Percentiles rank a stretch among this genome's conserved stretches.
These are phyloP conservation scores for Dynastes grantii DNA, from an alignment of 2,888 invertebrate genomes.

Conservation along the genomic window DNA sequence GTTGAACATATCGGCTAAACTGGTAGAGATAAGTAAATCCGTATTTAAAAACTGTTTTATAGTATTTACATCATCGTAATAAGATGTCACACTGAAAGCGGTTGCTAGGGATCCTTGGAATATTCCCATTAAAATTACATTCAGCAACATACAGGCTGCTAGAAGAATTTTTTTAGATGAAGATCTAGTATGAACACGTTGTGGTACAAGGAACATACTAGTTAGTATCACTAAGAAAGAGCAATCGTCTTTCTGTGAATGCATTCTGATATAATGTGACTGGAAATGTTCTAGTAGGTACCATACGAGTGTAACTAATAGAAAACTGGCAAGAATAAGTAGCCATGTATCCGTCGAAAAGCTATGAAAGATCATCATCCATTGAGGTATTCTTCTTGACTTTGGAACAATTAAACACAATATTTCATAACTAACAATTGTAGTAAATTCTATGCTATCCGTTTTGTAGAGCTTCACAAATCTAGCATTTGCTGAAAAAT, in stretches of 20 bases:
- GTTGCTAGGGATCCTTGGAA: constrained; percentile 70
- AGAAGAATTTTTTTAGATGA: constrained; percentile 61
- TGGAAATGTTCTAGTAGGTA: constrained; percentile 16
- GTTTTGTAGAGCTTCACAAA: constrained; percentile 67
- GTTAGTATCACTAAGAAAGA: constrained; percentile 42
- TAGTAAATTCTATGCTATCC: constrained; percentile 66
- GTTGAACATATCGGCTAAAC: constrained; percentile 64
- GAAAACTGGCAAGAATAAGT: constrained; percentile 44
- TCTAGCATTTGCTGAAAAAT: constrained; percentile 68
- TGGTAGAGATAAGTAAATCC: constrained; percentile 66
- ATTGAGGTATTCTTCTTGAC: constrained; percentile 68
- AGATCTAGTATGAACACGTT: constrained; percentile 22
- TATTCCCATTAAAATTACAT: constrained; percentile 67
- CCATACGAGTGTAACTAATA: constrained; percentile 40
- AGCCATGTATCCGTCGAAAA: constrained; percentile 60
- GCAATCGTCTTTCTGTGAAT: constrained; percentile 4
- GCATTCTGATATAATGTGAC: background rate
- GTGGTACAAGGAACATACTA: constrained; percentile 44
- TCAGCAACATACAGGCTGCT: constrained; percentile 65
- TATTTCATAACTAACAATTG: constrained; percentile 66
- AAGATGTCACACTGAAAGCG: constrained; percentile 68
- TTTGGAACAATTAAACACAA: constrained; percentile 70
- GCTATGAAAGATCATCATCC: constrained; percentile 67
- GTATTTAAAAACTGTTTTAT: constrained; percentile 69
- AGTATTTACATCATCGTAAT: constrained; percentile 70